Conservation (phyloP, 2,888 invertebrate species). For the Sisyra terminalis region DNA sequence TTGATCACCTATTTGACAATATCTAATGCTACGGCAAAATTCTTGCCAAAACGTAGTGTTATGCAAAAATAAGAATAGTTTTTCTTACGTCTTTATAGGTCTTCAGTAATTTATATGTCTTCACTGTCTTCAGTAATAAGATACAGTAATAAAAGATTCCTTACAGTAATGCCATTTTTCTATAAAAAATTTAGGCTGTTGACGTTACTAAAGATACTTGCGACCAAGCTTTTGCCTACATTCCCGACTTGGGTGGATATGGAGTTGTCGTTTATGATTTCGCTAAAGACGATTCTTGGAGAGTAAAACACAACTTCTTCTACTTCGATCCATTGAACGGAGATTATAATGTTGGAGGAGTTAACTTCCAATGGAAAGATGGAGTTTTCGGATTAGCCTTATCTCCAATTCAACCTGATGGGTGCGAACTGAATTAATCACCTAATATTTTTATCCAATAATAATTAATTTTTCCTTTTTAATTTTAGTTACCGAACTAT, state of each 20-base stretch:
- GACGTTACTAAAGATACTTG: constrained; percentile 54
- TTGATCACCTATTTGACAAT: too few species aligned
- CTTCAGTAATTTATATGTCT: too few species aligned
- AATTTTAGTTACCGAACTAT: constrained; percentile 42
- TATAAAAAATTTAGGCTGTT: constrained; percentile 46
- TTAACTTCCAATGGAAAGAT: constrained; percentile 76
- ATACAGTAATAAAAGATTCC: too few species aligned
- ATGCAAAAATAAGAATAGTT: too few species aligned
- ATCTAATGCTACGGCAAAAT: too few species aligned
- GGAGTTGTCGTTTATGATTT: constrained; percentile 64
- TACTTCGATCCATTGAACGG: constrained; percentile 67
- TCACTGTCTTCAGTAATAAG: too few species aligned
- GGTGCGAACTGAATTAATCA: constrained; percentile 22
- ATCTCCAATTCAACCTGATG: constrained; percentile 32
- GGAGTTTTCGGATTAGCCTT: constrained; percentile 63
- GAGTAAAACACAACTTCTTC: constrained; percentile 67
- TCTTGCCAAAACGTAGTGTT: too few species aligned
- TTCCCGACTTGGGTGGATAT: constrained; percentile 61
- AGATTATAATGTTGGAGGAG: constrained; percentile 57
- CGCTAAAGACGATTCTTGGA: constrained; percentile 58
- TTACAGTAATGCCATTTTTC: neutral
- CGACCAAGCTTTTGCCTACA: constrained; percentile 57
- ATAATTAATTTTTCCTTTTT: constrained; percentile 4
- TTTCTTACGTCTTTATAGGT: too few species aligned
- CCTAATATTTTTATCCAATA: neutral